Conservation (phyloP, 1,140 invertebrate species). For the Macrocentrus cingulum region DNA sequence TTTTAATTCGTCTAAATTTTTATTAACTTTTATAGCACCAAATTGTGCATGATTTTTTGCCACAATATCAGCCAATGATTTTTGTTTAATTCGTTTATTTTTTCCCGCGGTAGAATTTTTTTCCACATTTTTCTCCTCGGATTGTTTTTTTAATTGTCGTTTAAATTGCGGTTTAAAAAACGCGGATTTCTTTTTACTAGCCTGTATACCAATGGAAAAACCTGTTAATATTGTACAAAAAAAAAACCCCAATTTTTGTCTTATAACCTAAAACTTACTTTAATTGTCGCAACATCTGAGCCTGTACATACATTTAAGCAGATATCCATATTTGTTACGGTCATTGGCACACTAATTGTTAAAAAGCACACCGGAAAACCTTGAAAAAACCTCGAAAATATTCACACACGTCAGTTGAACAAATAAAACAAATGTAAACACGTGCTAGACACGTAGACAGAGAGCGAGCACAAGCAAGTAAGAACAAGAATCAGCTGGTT, state of each 20-base stretch:
- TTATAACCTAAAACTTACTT: constrained; percentile 39
- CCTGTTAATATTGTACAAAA: neutral
- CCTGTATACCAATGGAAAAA: constrained; percentile 7
- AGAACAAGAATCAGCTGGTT: neutral
- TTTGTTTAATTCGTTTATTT: constrained; percentile 46
- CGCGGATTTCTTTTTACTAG: constrained; percentile 6
- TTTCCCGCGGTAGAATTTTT: neutral
- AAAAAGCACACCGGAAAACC: neutral
- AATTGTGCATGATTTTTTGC: constrained; percentile 34
- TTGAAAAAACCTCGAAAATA: neutral
- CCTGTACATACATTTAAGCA: constrained; percentile 42
- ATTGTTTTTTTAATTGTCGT: constrained; percentile 3
- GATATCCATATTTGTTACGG: constrained; percentile 43
- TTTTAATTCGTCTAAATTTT: constrained; percentile 6
- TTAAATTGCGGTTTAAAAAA: constrained; percentile 30
- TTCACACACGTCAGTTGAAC: neutral
- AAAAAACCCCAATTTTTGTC: neutral
- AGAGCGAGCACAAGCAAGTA: neutral
- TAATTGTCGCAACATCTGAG: constrained; percentile 6
- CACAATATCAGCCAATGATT: constrained; percentile 45
- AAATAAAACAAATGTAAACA: constrained; percentile 4
- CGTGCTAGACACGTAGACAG: neutral
- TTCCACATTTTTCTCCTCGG: neutral
- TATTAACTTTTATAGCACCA: neutral
- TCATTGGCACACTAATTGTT: constrained; percentile 27